Evolutionary conservation across 1,140 invertebrate species (phyloP).

Genomic region (Luehdorfia chinensis): DNA sequence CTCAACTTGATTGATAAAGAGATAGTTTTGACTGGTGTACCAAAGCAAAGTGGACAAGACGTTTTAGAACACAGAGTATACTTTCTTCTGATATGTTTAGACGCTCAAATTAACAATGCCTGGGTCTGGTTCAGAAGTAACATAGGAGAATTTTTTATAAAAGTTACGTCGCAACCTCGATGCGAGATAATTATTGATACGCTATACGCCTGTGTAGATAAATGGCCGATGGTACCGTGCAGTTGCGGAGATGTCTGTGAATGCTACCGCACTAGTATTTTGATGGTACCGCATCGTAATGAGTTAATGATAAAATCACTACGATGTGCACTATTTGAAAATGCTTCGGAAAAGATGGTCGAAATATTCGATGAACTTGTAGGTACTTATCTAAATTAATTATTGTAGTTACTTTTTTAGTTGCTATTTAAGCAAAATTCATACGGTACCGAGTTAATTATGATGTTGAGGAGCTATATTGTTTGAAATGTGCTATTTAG

Average conservation of each 20-base stretch:
- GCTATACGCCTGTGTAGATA: slow-evolving; percentile 41
- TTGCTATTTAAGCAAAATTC: no score
- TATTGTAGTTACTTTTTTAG: no score
- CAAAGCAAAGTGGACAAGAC: slow-evolving; percentile 49
- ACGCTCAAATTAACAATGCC: slow-evolving; percentile 46
- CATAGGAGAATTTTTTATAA: slow-evolving; percentile 60
- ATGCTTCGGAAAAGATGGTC: slow-evolving; percentile 53
- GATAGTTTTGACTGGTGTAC: slow-evolving; percentile 42
- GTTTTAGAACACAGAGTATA: slow-evolving; percentile 51
- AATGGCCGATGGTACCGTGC: slow-evolving; percentile 58
- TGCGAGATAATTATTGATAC: slow-evolving; percentile 60
- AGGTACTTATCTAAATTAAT: no score
- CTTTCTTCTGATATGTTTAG: slow-evolving; percentile 56
- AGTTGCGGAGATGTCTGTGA: slow-evolving; percentile 60
- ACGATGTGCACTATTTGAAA: slow-evolving; percentile 50
- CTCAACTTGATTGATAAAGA: slow-evolving; percentile 59
- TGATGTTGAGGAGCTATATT: no score
- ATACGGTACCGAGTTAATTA: no score
- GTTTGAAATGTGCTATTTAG: no score
- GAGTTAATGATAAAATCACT: slow-evolving; percentile 59
- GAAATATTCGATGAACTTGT: slow-evolving; percentile 55
- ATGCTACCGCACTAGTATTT: slow-evolving; percentile 51
- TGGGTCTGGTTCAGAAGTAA: slow-evolving; percentile 65
- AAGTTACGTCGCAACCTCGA: slow-evolving; percentile 53
- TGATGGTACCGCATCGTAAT: slow-evolving; percentile 59